A percentile compares a stretch with the other conserved stretches of the same genome.
Conservation (phyloP, 2,113 vertebrate genomes). For the Hippocampus comes region DNA sequence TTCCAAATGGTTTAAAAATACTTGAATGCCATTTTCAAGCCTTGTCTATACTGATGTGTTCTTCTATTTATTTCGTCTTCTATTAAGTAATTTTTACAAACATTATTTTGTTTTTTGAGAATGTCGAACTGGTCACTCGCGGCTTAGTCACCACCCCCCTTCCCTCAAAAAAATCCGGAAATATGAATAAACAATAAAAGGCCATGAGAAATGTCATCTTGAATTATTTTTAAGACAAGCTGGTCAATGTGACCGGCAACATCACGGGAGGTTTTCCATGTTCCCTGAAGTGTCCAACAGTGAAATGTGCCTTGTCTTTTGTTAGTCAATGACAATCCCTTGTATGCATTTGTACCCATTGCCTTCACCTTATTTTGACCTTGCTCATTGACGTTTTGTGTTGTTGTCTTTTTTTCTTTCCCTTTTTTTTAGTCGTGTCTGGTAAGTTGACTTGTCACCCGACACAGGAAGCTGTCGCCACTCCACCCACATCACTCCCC, state of each 20-base stretch:
- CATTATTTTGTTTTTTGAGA: too few species aligned
- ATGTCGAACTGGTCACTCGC: too few species aligned
- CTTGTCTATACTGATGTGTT: too few species aligned
- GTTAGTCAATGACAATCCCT: conserved; percentile 31
- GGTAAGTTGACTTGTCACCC: conserved; percentile 99
- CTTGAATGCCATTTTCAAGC: too few species aligned
- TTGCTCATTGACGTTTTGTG: conserved; percentile 78
- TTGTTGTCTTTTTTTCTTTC: conserved; percentile 86
- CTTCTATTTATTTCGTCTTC: too few species aligned
- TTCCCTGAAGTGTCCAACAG: conserved; percentile 2
- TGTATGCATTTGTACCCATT: conserved; percentile 40
- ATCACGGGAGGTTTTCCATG: not conserved
- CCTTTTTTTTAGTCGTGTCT: conserved; percentile 97
- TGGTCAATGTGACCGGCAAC: not conserved
- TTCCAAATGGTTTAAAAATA: too few species aligned
- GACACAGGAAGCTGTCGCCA: conserved; percentile 89
- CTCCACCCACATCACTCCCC: conserved; percentile 50
- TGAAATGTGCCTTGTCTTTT: conserved; percentile 27
- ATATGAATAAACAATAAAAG: too few species aligned
- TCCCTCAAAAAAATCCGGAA: too few species aligned
- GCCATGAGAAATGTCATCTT: too few species aligned
- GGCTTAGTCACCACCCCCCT: too few species aligned
- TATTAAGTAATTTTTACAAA: too few species aligned
- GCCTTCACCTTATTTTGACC: conserved; percentile 45
- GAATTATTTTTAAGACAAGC: too few species aligned